phyloP scores from a whole-genome alignment of 2,888 invertebrate genomes.

The Fragum sueziense region DNA sequence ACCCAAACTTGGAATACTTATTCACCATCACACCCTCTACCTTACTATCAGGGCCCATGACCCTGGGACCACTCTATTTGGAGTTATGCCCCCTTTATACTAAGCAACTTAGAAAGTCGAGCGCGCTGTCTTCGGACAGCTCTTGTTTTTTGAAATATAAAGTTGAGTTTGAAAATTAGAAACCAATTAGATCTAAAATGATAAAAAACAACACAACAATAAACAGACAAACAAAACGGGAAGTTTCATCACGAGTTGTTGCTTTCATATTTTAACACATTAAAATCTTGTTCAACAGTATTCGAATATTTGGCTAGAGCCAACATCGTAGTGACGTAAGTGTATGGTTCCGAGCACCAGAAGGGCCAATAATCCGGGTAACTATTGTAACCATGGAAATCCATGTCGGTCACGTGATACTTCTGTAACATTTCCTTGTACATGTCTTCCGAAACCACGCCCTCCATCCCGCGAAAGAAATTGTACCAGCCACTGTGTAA shows the following conservation, averaged over 20 bases:
- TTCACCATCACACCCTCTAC: too few species aligned
- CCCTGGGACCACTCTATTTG: too few species aligned
- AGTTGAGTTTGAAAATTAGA: too few species aligned
- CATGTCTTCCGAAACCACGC: slow-evolving; percentile 60
- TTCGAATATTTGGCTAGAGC: slow-evolving; percentile 71
- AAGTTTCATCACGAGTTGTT: neutral
- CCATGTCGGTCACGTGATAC: slow-evolving; percentile 53
- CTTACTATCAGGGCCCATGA: too few species aligned
- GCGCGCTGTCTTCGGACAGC: too few species aligned
- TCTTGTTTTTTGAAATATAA: too few species aligned
- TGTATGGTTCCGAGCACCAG: slow-evolving; percentile 74
- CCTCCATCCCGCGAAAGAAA: slow-evolving; percentile 64
- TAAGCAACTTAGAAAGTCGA: too few species aligned
- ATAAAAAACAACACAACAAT: too few species aligned
- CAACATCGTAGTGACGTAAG: slow-evolving; percentile 69
- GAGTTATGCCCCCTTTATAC: too few species aligned
- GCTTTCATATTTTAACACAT: neutral
- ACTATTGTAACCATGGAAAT: slow-evolving; percentile 72
- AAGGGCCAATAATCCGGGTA: slow-evolving; percentile 69
- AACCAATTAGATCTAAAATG: too few species aligned
- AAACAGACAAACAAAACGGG: too few species aligned
- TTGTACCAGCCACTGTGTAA: neutral
- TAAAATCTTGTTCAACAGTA: slow-evolving; percentile 62
- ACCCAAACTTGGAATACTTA: too few species aligned
- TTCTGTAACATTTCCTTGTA: slow-evolving; percentile 64